Base-by-base conservation (phyloP, 1,140 invertebrate genomes). In the Caligus rogercresseyi region DNA sequence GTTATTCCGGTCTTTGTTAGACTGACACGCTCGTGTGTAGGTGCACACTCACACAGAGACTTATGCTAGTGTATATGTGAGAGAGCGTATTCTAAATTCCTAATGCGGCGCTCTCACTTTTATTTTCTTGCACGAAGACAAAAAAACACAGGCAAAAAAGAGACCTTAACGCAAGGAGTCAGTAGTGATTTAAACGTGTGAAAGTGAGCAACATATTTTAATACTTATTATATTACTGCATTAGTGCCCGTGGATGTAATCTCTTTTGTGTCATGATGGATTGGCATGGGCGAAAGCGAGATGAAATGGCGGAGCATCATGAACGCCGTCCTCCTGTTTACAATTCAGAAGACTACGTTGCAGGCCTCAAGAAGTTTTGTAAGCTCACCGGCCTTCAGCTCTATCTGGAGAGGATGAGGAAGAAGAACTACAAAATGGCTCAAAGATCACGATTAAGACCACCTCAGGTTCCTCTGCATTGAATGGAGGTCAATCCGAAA, bases 261-360 rank as follows among this genome's bases (percentile, higher is more conserved):
- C n/a, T 7, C n/a, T 43, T 43, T 43, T 43, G n/a, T 43, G 7
- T 11, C 7, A n/a, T 43, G 7, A 43, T 43, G 31, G 31, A 43
- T 43, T 43, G 31, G 31, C 31, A 43, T 43, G 31, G 31, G n/a
- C 31, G 31, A 11, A 43, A 43, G n/a, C 7, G 31, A 43, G 31
- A 43, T 7, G 31, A 43, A n/a, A 43, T 43, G 31, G 7, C 15
- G 4, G 54, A 56, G 18, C 85, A 86, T 67, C 80, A 85, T 69
- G 57, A 60, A 26, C 23, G 57, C 4, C 75, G 86, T 57, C 86
- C 87, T 56, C 86, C 87, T 1, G 82, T 86, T 19, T 89, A 88
- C 75, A 87, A 88, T 72, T 82, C 84, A 0, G 86, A 89, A 72
- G 85, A 88, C 70, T 88, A 87, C 70, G 82, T 82, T 2, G 75